Evolutionary conservation across 2,113 vertebrate species (phyloP), one percentile per base, ranked within the genome.

Genomic region (Myrmecobius fasciatus): DNA sequence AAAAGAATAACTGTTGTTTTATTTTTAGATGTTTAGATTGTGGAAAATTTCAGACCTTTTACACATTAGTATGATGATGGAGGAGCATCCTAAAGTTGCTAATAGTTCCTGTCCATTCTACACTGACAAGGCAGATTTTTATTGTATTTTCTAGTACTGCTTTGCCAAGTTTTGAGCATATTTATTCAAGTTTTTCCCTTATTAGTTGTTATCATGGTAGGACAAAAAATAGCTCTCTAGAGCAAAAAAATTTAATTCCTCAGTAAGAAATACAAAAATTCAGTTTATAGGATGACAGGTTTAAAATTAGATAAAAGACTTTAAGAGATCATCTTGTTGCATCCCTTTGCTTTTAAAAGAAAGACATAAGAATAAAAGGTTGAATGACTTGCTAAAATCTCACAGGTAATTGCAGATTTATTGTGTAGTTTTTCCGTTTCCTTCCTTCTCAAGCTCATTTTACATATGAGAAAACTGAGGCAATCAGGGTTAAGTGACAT

Each of bases 61-160:
- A 3, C 83, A 24, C 36, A 24, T 89, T 52, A 0, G 89, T 46
- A 10, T 91, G 22, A 89, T 95, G 53, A 26, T 91, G 8, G 49
- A 51, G 25, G 88, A 91, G 54, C 92, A 90, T 92, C 91, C 46
- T 96, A 47, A 91, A 91, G 60, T 95, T 90, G 83, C 26, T 14
- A 25, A 20, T 75, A 43, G 24, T 48, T 95, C 53, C 46, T 67
- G 91, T 95, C 43, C 52, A 24, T 52, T 94, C 17, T 91, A 2
- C 60, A 90, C 6, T 92, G 6, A 51, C 93, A 94, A 89, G 53
- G 3, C 54, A 95, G 90, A 31, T 94, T 90, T 43, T 83, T 43
- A 83, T 83, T 83, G 8, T 83, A 83, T 83, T 43, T 43, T 83
- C n/a, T 43, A 43, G 36, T n/a, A 83, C 67, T 43, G 2, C 67